Conservation (phyloP, 1,140 invertebrate species). For the Nylanderia fulva region DNA sequence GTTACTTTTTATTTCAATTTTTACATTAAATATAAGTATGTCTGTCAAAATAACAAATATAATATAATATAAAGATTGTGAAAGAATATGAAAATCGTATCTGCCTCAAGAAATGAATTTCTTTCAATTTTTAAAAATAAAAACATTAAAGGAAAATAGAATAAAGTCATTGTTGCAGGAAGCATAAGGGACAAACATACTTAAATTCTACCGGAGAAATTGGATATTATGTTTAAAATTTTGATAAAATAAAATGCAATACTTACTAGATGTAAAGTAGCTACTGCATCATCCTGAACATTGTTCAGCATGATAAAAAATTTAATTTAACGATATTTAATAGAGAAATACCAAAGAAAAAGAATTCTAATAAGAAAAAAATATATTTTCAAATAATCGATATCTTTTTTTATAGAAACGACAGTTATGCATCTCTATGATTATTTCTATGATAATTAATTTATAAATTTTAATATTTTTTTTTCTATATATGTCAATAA, state of each 20-base stretch:
- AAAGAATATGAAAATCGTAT: too few relatives aligned
- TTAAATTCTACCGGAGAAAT: not conserved
- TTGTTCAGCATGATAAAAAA: slow-evolving; percentile 45
- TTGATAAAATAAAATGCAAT: slow-evolving; percentile 15
- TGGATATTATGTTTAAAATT: slow-evolving; percentile 3
- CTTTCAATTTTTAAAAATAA: not conserved
- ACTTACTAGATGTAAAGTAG: slow-evolving; percentile 44
- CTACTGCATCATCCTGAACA: slow-evolving; percentile 46
- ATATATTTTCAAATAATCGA: slow-evolving; percentile 6
- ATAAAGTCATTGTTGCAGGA: not conserved
- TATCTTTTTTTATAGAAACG: not conserved
- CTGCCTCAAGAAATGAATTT: not conserved
- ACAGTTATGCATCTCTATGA: not conserved
- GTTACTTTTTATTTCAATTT: not conserved
- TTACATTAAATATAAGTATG: slow-evolving; percentile 4
- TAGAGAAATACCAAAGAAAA: not conserved
- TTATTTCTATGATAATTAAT: not conserved
- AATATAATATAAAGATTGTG: not conserved
- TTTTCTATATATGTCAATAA: not conserved
- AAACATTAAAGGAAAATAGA: not conserved
- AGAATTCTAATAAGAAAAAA: not conserved
- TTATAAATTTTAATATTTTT: not conserved
- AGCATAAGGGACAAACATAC: not conserved
- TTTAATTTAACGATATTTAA: slow-evolving; percentile 13
- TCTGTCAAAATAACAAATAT: not conserved